Base-by-base conservation (phyloP, 2,797 vertebrate species). In the Aselliscus stoliczkanus region DNA sequence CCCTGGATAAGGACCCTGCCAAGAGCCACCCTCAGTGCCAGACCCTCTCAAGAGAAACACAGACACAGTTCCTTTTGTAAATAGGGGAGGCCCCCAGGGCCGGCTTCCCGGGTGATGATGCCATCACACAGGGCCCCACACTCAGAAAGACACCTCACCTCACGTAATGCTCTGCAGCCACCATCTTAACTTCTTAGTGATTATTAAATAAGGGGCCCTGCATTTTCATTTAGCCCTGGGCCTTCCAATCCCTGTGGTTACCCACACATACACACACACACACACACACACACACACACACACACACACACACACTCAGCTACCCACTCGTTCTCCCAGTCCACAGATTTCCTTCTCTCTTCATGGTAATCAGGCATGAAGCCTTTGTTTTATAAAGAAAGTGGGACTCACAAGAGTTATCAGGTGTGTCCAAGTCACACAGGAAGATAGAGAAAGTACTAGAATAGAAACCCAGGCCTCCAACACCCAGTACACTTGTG, bases 61-160 rank as follows among this genome's bases (percentile, higher is more conserved):
- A 7, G 44, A 56, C 52, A 3, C 15, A 8, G n/a, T 58, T 73
- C 65, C 75, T 50, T 29, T 15, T 23, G n/a, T 14, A 27, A 65
- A 14, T 56, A 50, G 39, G 31, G 2, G 14, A 21, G 39, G 17
- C 21, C 4, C 23, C 1, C 4, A 0, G 5, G 39, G 25, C 31
- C 2, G 25, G 39, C 72, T 65, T n/a, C 60, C 0, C 0, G 25
- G 4, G n/a, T 47, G 88, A 70, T 50, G 0, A 14, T 17, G 20
- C 23, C 23, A 12, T 20, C 88, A 21, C 31, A 29, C 8, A 3
- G 65, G 52, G 31, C 42, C 42, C 25, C 27, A 2, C 0, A 0
- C 52, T 47, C 50, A 58, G 27, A 69, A 76, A 54, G 50, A 17
- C 2, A 2, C 4, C 27, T 5, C 15, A 21, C 58, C 34, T 21